phyloP scores from a whole-genome alignment of 1,140 invertebrate genomes.

The Drosophila triauraria region DNA sequence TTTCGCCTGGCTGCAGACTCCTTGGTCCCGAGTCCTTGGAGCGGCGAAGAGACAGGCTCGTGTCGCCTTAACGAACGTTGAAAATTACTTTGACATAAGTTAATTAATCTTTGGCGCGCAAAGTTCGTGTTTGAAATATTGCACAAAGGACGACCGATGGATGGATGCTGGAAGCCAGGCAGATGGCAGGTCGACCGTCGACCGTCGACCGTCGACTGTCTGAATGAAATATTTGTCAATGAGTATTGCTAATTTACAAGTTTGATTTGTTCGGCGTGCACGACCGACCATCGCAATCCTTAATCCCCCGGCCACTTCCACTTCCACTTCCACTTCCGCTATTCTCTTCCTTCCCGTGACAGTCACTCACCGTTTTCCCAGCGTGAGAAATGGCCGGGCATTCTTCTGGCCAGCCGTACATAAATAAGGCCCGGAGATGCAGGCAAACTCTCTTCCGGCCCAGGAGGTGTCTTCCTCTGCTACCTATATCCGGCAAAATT shows the following conservation, averaged over 20 bases:
- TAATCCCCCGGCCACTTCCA: constrained; percentile 16
- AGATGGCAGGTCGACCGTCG: constrained; percentile 18
- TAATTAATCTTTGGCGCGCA: constrained; percentile 84
- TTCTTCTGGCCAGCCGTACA: constrained; percentile 78
- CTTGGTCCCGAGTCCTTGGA: neutral
- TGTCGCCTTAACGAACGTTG: constrained; percentile 84
- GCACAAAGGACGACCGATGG: constrained; percentile 46
- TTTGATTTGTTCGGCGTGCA: constrained; percentile 75
- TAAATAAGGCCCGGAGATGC: constrained; percentile 60
- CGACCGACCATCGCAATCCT: constrained; percentile 12
- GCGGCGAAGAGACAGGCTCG: constrained; percentile 36
- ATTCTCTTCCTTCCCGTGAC: constrained; percentile 11
- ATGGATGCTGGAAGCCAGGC: constrained; percentile 2
- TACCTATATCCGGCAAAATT: constrained; percentile 11
- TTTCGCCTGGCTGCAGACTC: constrained; percentile 66
- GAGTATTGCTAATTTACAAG: constrained; percentile 84
- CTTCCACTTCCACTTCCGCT: constrained; percentile 28
- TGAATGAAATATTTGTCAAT: constrained; percentile 84
- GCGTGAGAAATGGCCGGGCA: constrained; percentile 74
- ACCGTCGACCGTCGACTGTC: constrained; percentile 39
- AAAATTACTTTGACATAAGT: constrained; percentile 85
- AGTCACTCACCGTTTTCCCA: constrained; percentile 20
- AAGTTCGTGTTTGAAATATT: constrained; percentile 84
- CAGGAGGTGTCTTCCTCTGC: constrained; percentile 1
- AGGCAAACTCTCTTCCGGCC: neutral